A percentile compares a stretch with the other conserved stretches of the same genome.
Conservation (phyloP, 2,888 invertebrate species). For the Perizoma flavofasciatum region DNA sequence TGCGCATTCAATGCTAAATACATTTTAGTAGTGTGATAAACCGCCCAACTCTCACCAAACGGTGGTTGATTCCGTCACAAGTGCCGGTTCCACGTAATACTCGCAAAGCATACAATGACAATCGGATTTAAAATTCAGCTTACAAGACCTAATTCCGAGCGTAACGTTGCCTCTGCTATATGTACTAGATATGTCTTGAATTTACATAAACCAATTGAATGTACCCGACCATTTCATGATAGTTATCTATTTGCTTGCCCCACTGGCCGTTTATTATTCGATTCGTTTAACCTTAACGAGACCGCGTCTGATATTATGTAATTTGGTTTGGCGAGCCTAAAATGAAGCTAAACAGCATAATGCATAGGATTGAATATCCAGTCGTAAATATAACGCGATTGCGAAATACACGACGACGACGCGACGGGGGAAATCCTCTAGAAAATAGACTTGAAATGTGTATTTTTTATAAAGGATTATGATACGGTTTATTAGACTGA, state of each 20-base stretch:
- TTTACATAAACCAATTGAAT: slow-evolving; percentile 29
- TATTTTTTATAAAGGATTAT: too few species aligned
- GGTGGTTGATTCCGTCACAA: slow-evolving; percentile 51
- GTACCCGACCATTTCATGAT: slow-evolving; percentile 25
- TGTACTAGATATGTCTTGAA: slow-evolving; percentile 26
- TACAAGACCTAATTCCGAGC: slow-evolving; percentile 39
- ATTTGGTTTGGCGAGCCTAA: slow-evolving; percentile 24
- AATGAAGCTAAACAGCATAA: slow-evolving; percentile 22
- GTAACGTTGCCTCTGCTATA: slow-evolving; percentile 12
- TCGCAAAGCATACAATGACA: slow-evolving; percentile 28
- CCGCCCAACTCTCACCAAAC: slow-evolving; percentile 52
- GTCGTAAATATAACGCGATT: slow-evolving; percentile 24
- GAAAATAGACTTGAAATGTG: slow-evolving; percentile 38
- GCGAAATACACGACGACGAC: slow-evolving; percentile 21
- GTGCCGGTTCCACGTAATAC: slow-evolving; percentile 42
- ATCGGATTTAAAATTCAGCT: slow-evolving; percentile 39
- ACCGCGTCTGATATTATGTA: slow-evolving; percentile 26
- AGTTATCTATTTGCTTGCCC: slow-evolving; percentile 36
- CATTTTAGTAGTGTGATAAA: slow-evolving; percentile 53
- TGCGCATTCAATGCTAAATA: slow-evolving; percentile 54
- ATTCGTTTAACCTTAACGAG: slow-evolving; percentile 39
- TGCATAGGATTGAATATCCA: slow-evolving; percentile 21
- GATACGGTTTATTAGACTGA: too few species aligned
- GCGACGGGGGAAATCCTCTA: slow-evolving; percentile 53
- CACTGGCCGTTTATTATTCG: slow-evolving; percentile 41